Conservation (phyloP, 64 coral and sea anemone genomes). For the Montipora sp. region DNA sequence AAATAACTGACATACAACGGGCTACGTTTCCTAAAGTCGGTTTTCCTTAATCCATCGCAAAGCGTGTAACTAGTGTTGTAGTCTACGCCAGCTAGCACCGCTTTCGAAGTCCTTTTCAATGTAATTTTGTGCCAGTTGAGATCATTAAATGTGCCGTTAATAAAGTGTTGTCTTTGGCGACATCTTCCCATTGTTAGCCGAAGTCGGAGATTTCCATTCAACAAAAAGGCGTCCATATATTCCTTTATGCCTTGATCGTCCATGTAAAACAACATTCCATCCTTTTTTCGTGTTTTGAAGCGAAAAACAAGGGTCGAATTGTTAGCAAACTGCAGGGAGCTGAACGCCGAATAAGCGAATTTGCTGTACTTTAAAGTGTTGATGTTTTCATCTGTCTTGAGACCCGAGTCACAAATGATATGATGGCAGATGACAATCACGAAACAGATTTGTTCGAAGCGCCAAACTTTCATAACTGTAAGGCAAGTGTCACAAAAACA, state of each 20-base stretch:
- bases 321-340: constrained; percentile 10
- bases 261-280: constrained; percentile 63
- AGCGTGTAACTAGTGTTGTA: background rate
- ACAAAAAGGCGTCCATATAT: constrained; percentile 57
- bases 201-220: constrained; percentile 45
- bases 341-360: constrained; percentile 45
- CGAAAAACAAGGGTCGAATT: constrained; percentile 36
- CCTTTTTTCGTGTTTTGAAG: constrained; percentile 40
- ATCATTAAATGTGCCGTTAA: constrained; percentile 61
- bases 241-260: constrained; percentile 42
- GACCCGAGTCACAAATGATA: background rate
- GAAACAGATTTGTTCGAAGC: background rate
- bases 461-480: background rate
- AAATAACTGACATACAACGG: constrained; percentile 17
- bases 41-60: background rate
- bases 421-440: constrained; percentile 25
- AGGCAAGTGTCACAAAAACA: background rate
- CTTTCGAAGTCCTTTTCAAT: background rate
- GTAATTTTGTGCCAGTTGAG: constrained; percentile 65
- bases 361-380: constrained; percentile 33
- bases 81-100: background rate
- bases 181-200: constrained; percentile 39
- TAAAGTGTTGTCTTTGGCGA: background rate
- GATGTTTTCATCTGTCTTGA: background rate
- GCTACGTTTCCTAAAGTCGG: constrained; percentile 8